A percentile compares a stretch with the other conserved stretches of the same genome.
These are phyloP conservation scores for Xestia sexstrigata DNA, from an alignment of 2,888 invertebrate genomes.

Conservation along the genomic window DNA sequence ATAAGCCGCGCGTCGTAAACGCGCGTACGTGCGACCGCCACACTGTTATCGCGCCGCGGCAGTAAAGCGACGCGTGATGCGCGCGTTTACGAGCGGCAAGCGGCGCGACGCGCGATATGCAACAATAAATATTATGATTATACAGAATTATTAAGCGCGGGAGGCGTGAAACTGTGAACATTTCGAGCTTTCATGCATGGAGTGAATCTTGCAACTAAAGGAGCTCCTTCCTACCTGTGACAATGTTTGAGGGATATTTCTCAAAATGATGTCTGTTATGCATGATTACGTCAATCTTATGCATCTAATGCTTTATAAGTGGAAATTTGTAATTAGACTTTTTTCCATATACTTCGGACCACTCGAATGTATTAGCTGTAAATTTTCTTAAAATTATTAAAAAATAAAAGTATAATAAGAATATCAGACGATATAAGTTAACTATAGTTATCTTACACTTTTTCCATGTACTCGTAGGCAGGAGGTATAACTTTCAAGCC, in stretches of 20 bases:
- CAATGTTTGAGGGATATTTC: neutral
- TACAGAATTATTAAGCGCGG: slow-evolving; percentile 9
- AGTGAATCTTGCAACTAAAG: neutral
- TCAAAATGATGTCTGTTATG: neutral
- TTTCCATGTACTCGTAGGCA: neutral
- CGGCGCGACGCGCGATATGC: slow-evolving; percentile 29
- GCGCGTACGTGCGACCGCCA: slow-evolving; percentile 22
- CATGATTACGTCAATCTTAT: no score
- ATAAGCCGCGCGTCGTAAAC: slow-evolving; percentile 55
- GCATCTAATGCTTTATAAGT: no score
- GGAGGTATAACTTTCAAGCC: neutral
- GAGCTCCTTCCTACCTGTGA: neutral
- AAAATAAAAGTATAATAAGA: neutral
- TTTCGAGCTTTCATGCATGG: neutral
- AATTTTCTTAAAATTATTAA: no score
- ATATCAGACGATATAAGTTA: no score
- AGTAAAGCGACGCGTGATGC: slow-evolving; percentile 36
- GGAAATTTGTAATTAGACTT: no score
- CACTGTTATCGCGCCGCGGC: slow-evolving; percentile 48
- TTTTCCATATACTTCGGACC: no score
- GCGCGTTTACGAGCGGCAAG: slow-evolving; percentile 50
- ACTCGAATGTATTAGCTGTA: no score
- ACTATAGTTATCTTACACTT: neutral
- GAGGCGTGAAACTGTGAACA: neutral
- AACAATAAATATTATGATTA: slow-evolving; percentile 48